A percentile compares a stretch with the other conserved stretches of the same genome.
Evolutionary conservation across 2,888 invertebrate genomes (phyloP).

Genomic region (Drosophila recens): DNA sequence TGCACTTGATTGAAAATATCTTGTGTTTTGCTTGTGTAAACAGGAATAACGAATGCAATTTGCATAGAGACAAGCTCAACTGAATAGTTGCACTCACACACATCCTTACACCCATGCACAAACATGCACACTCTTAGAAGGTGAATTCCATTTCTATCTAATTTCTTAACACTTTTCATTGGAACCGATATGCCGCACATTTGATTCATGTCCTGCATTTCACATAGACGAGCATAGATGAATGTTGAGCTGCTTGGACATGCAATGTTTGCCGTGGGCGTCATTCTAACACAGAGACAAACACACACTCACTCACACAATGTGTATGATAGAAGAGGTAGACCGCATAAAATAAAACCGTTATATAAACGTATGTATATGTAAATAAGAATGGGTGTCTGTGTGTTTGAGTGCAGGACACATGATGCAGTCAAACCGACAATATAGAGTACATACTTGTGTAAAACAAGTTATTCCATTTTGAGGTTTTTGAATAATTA

Average conservation of each 20-base stretch:
- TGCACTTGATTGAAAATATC: slow-evolving; percentile 17
- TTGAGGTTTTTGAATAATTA: slow-evolving; percentile 78
- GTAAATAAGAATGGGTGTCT: background rate
- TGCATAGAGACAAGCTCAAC: slow-evolving; percentile 2
- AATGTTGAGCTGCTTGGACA: slow-evolving; percentile 53
- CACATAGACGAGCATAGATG: slow-evolving; percentile 31
- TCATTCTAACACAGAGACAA: slow-evolving; percentile 32
- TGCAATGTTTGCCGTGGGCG: slow-evolving; percentile 58
- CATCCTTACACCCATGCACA: background rate
- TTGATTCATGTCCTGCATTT: slow-evolving; percentile 53
- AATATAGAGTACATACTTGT: slow-evolving; percentile 77
- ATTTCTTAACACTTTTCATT: slow-evolving; percentile 56
- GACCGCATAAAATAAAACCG: slow-evolving; percentile 53
- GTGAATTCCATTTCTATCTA: slow-evolving; percentile 32
- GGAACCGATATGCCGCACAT: slow-evolving; percentile 66
- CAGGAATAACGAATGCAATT: slow-evolving; percentile 40
- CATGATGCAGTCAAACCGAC: slow-evolving; percentile 72
- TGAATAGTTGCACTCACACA: slow-evolving; percentile 2
- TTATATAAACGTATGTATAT: background rate
- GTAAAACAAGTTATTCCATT: slow-evolving; percentile 77
- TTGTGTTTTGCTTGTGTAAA: slow-evolving; percentile 11
- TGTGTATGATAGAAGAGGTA: slow-evolving; percentile 11
- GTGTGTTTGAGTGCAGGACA: slow-evolving; percentile 32
- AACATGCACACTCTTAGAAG: background rate
- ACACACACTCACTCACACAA: slow-evolving; percentile 10